These are phyloP conservation scores for Drosophila kanekoi DNA, from an alignment of 2,888 invertebrate species.

Conservation along the genomic window DNA sequence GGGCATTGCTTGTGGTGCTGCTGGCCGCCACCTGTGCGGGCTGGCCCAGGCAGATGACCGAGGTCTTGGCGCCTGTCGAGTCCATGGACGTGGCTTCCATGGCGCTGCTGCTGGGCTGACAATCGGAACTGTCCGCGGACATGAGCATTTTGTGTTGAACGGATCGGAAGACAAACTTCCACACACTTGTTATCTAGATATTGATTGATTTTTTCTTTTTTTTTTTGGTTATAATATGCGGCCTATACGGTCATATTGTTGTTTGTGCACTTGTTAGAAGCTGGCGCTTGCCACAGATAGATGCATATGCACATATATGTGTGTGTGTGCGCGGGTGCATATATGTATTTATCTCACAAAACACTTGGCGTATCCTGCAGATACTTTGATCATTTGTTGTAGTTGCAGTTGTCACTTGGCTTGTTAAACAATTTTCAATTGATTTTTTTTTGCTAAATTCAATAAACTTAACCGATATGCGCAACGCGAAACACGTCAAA, in stretches of 20 bases:
- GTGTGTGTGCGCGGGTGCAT: slow-evolving; percentile 1
- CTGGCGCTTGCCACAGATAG: slow-evolving; percentile 24
- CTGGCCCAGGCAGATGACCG: slow-evolving; percentile 80
- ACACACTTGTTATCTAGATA: slow-evolving; percentile 31
- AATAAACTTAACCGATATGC: slow-evolving; percentile 14
- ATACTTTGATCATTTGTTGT: slow-evolving; percentile 5
- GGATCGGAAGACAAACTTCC: slow-evolving; percentile 22
- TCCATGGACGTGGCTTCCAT: slow-evolving; percentile 39
- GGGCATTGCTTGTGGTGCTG: slow-evolving; percentile 64
- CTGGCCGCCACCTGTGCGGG: slow-evolving; percentile 55
- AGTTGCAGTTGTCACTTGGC: slow-evolving; percentile 27
- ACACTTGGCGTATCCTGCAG: slow-evolving; percentile 24
- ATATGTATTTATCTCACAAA: slow-evolving; percentile 12
- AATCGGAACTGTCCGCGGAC: slow-evolving; percentile 85
- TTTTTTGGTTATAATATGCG: slow-evolving; percentile 5
- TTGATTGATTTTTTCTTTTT: too few species aligned
- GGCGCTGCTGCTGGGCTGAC: slow-evolving; percentile 81
- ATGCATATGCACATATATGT: slow-evolving; percentile 3
- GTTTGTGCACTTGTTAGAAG: slow-evolving; percentile 33
- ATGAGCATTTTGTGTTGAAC: slow-evolving; percentile 83
- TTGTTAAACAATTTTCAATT: too few species aligned
- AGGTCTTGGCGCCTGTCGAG: slow-evolving; percentile 67
- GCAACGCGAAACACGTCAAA: slow-evolving; percentile 20
- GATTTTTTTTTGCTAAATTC: neutral
- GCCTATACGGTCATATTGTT: slow-evolving; percentile 55